A percentile compares a stretch with the other conserved stretches of the same genome.
These are phyloP conservation scores for Paramuricea clavata DNA, from an alignment of 92 coral and sea anemone species.

Conservation along the genomic window DNA sequence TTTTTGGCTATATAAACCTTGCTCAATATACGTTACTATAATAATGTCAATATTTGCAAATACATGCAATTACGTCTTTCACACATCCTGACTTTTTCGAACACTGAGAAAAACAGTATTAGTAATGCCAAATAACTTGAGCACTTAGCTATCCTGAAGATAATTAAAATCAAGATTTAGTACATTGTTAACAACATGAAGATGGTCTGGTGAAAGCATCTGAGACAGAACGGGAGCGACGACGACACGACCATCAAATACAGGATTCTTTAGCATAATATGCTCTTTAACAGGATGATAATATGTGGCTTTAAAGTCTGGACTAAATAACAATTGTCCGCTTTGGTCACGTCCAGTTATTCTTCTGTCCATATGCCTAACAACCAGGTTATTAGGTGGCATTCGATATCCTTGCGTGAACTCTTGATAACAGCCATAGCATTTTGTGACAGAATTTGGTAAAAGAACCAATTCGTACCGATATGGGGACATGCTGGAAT, in stretches of 20 bases:
- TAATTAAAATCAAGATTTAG: background rate
- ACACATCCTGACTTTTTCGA: too few species aligned
- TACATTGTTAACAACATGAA: background rate
- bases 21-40: too few species aligned
- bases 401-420: conserved; percentile 20
- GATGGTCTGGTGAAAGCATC: background rate
- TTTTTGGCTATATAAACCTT: too few species aligned
- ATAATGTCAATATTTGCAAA: too few species aligned
- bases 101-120: too few species aligned
- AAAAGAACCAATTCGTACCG: conserved; percentile 32
- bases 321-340: conserved; percentile 41
- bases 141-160: background rate
- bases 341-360: conserved; percentile 24
- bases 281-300: conserved; percentile 14
- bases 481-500: conserved; percentile 49
- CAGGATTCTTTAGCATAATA: conserved; percentile 8
- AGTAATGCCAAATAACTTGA: too few species aligned
- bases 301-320: conserved; percentile 46
- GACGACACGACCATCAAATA: conserved; percentile 15
- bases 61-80: too few species aligned
- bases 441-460: conserved; percentile 23
- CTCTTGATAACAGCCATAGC: conserved; percentile 45
- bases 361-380: conserved; percentile 29
- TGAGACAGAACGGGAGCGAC: background rate
- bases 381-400: conserved; percentile 29